Percentiles rank a stretch among this genome's conserved stretches.
Evolutionary conservation across 2,888 invertebrate species (phyloP).

Genomic region (Autographa pulchrina): DNA sequence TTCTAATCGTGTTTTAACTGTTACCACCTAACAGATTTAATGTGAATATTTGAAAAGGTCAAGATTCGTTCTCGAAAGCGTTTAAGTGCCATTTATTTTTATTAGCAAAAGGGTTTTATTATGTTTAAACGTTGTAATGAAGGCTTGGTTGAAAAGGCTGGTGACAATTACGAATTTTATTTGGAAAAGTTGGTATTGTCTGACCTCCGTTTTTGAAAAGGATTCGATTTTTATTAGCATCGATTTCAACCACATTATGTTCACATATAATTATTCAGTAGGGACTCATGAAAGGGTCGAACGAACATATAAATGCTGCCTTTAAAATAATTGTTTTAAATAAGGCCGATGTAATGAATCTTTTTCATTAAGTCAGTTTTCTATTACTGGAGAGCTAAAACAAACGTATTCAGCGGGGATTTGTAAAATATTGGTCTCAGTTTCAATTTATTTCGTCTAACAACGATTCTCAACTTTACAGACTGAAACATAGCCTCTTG

Average conservation of each 20-base stretch:
- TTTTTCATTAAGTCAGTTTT: not conserved
- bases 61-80: slow-evolving; percentile 16
- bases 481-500: slow-evolving; percentile 17
- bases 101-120: slow-evolving; percentile 23
- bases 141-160: slow-evolving; percentile 11
- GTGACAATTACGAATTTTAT: slow-evolving; percentile 13
- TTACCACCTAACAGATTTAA: slow-evolving; percentile 23
- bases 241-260: not conserved
- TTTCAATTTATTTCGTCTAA: slow-evolving; percentile 12
- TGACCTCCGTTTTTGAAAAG: slow-evolving; percentile 1
- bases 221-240: slow-evolving; percentile 2
- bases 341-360: not conserved
- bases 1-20: slow-evolving; percentile 18
- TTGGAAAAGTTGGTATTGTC: slow-evolving; percentile 11
- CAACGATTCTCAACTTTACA: slow-evolving; percentile 24
- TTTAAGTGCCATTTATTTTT: slow-evolving; percentile 43
- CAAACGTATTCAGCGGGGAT: not conserved
- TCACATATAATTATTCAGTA: not conserved
- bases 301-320: not conserved
- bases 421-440: slow-evolving; percentile 5
- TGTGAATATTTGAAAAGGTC: slow-evolving; percentile 39
- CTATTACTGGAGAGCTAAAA: not conserved
- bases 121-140: slow-evolving; percentile 25
- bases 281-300: not conserved
- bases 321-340: slow-evolving; percentile 2